Evolutionary conservation across 2,888 invertebrate genomes (phyloP), one percentile per base, ranked within the genome.

Genomic region (Tenthredo distinguenda): DNA sequence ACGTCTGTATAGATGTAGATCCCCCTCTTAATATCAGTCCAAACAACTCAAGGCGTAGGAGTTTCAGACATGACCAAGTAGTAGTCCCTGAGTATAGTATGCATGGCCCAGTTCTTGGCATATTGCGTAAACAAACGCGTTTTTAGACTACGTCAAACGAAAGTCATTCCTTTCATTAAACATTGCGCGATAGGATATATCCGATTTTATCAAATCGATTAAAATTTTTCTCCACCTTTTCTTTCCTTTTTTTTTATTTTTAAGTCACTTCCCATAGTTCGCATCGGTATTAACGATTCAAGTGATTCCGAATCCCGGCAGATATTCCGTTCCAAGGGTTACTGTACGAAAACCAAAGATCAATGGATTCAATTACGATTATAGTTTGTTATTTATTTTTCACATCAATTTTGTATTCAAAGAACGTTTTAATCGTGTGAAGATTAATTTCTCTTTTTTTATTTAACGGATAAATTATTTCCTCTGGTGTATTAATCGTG

Each of bases 11-110:
- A 15, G 47, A 47, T 47, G 47, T 47, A 47, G 47, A 15, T 34
- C 6, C 34, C 68, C 34, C 68, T 68, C 31, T 34, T 68, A 26
- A 34, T 68, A 68, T 15, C 10, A 26, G 18, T 34, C 68, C 68
- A 68, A 68, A 68, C 68, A 68, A 68, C 43, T 74, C 43, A 9
- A 74, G n/a, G 74, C 74, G 74, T 74, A 74, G 74, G 74, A 43
- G 74, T 74, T 74, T 74, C 74, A 74, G 43, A 74, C 74, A 10
- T 21, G 74, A 74, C n/a, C 43, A n/a, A 43, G 37, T 71, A 34
- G 34, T n/a, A 18, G 68, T 68, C 15, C 34, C 68, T 68, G 68
- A 68, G 68, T 68, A 58, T 68, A 21, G n/a, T 43, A 37, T 12
- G 74, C 43, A 43, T 74, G 74, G 74, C 74, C 74, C 74, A 74